Evolutionary conservation across 2,888 invertebrate genomes (phyloP).

Genomic region (Meta bourneti): DNA sequence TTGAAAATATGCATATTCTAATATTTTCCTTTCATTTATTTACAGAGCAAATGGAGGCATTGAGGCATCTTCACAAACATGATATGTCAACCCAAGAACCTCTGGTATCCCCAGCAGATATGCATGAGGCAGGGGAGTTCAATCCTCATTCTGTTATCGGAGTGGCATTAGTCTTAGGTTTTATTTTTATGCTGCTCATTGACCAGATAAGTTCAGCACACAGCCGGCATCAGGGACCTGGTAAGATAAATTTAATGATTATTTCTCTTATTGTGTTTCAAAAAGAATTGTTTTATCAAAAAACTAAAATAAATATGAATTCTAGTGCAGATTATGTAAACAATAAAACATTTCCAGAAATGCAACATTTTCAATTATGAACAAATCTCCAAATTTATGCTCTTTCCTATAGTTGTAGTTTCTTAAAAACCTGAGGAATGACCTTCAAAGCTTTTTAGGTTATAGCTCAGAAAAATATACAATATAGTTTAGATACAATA

Average conservation of each 20-base stretch:
- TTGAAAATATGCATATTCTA: background rate
- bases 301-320: no score
- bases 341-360: no score
- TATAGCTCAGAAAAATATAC: no score
- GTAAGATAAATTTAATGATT: conserved; percentile 18
- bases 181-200: conserved; percentile 97
- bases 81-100: conserved; percentile 47
- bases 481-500: no score
- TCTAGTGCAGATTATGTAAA: no score
- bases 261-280: background rate
- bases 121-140: conserved; percentile 53
- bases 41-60: conserved; percentile 58
- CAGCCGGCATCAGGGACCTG: conserved; percentile 40
- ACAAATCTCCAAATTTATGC: no score
- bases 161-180: conserved; percentile 94
- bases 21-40: background rate
- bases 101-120: conserved; percentile 34
- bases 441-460: no score
- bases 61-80: conserved; percentile 34
- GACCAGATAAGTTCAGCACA: conserved; percentile 87
- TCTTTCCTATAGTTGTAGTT: no score
- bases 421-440: no score
- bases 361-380: no score
- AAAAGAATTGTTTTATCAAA: no score
- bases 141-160: conserved; percentile 93